Evolutionary conservation across 1,140 invertebrate genomes (phyloP).

Genomic region (Psilanteris sp.): DNA sequence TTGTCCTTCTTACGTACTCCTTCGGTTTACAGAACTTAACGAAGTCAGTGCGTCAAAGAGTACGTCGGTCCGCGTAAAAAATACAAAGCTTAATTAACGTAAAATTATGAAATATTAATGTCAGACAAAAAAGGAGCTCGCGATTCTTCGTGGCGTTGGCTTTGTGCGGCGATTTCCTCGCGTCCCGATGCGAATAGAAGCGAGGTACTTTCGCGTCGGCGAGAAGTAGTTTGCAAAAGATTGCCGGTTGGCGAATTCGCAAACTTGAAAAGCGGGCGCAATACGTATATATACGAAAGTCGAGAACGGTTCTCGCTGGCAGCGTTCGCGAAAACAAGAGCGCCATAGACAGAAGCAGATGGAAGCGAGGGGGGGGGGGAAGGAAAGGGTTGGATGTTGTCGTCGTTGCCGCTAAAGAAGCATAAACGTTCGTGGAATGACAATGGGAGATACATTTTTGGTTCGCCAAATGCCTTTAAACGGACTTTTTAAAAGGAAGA

Average conservation of each 20-base stretch:
- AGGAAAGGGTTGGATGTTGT: constrained; percentile 5
- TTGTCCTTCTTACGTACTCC: neutral
- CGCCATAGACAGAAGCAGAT: neutral
- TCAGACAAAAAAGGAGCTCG: constrained; percentile 2
- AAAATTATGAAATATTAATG: constrained; percentile 30
- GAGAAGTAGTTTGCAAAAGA: constrained; percentile 46
- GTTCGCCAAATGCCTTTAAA: constrained; percentile 43
- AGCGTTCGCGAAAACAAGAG: constrained; percentile 13
- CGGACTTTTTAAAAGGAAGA: constrained; percentile 32
- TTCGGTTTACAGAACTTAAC: neutral
- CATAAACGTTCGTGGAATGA: constrained; percentile 42
- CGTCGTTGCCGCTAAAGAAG: constrained; percentile 34
- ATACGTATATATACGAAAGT: constrained; percentile 5
- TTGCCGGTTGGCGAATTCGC: constrained; percentile 38
- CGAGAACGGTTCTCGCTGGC: constrained; percentile 6
- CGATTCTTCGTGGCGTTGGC: constrained; percentile 7
- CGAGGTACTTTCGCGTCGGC: constrained; percentile 4
- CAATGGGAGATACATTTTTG: constrained; percentile 51
- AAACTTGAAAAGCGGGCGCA: constrained; percentile 26
- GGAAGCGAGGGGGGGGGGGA: constrained; percentile 1
- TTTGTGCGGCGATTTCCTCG: constrained; percentile 29
- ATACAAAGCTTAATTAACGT: constrained; percentile 34
- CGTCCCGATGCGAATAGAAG: constrained; percentile 8
- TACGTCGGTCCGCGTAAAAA: neutral
- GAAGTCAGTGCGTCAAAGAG: constrained; percentile 7